Evolutionary conservation across 2,888 invertebrate genomes (phyloP).

Genomic region (Hirudinaria manillensis): DNA sequence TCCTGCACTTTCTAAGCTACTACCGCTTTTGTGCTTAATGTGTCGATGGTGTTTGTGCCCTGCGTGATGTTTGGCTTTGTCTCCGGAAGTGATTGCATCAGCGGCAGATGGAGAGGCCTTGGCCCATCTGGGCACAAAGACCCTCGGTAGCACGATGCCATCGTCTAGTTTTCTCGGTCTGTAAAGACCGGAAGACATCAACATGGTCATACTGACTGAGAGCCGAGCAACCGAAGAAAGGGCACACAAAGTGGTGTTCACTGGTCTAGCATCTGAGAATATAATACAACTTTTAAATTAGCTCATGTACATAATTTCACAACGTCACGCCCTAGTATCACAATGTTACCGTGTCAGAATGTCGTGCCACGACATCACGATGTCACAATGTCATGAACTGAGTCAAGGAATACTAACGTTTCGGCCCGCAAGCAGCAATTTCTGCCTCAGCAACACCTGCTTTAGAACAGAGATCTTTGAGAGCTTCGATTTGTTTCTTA

Average conservation of each 20-base stretch:
- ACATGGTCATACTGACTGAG: slow-evolving; percentile 41
- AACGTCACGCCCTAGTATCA: neutral
- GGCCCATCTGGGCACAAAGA: slow-evolving; percentile 16
- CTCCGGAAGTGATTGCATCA: neutral
- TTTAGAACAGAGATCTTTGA: slow-evolving; percentile 39
- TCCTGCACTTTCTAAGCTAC: slow-evolving; percentile 5
- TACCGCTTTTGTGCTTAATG: neutral
- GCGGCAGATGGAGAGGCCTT: neutral
- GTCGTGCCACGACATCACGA: neutral
- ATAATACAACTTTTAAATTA: neutral
- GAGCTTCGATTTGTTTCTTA: slow-evolving; percentile 39
- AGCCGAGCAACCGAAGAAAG: slow-evolving; percentile 40
- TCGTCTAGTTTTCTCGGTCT: slow-evolving; percentile 29
- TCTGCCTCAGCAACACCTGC: slow-evolving; percentile 39
- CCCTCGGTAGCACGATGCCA: slow-evolving; percentile 21
- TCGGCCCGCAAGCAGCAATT: slow-evolving; percentile 40
- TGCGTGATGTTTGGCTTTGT: neutral
- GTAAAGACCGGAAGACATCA: slow-evolving; percentile 41
- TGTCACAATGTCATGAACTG: neutral
- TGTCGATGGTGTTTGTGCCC: neutral
- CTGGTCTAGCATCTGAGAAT: slow-evolving; percentile 34
- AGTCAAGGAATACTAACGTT: slow-evolving; percentile 33
- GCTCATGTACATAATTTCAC: neutral
- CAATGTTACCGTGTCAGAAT: neutral
- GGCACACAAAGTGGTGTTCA: slow-evolving; percentile 39